phyloP scores from a whole-genome alignment of 2,113 vertebrate genomes.

The Etheostoma cragini region DNA sequence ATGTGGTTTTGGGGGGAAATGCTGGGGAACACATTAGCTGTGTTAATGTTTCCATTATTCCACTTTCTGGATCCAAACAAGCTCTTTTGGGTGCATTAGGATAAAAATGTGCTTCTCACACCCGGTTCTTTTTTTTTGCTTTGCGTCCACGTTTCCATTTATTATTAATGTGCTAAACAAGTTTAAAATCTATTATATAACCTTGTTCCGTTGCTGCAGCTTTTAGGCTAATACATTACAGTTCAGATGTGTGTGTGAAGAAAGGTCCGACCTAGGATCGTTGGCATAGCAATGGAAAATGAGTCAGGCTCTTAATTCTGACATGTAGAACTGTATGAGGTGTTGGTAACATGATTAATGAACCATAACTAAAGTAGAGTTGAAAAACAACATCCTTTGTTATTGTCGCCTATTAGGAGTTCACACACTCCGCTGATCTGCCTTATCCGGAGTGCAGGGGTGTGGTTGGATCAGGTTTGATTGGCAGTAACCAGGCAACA shows the following conservation, averaged over 20 bases:
- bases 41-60: conserved; percentile 44
- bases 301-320: too few species aligned
- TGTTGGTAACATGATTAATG: too few species aligned
- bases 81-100: not conserved
- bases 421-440: not conserved
- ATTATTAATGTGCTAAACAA: not conserved
- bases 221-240: not conserved
- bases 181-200: not conserved
- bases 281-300: too few species aligned
- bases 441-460: not conserved
- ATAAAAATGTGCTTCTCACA: not conserved
- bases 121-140: not conserved
- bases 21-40: conserved; percentile 18
- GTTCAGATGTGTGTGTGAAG: not conserved
- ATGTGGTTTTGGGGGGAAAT: not conserved
- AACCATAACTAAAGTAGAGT: not conserved
- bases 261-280: not conserved
- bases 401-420: not conserved
- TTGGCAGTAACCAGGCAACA: not conserved
- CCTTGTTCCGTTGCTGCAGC: not conserved
- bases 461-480: not conserved
- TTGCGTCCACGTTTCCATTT: not conserved
- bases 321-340: too few species aligned
- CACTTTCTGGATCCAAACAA: conserved; percentile 18
- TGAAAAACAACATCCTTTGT: not conserved